These are phyloP conservation scores for Fregata magnificens DNA, from an alignment of 2,113 vertebrate genomes.

Conservation along the genomic window DNA sequence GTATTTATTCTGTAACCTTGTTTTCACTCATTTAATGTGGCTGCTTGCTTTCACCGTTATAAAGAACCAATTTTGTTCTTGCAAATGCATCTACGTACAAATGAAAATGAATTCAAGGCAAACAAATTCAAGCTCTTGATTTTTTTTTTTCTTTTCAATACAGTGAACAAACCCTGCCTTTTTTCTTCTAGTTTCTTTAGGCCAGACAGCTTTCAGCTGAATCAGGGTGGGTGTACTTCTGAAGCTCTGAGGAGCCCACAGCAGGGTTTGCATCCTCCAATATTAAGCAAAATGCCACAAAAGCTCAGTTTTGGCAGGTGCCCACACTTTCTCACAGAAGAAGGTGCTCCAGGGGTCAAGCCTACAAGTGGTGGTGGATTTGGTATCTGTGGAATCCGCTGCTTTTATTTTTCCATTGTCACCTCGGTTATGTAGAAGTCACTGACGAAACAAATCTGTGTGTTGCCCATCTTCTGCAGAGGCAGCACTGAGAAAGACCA, in stretches of 20 bases:
- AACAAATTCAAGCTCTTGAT: neutral
- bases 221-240: neutral
- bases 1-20: neutral
- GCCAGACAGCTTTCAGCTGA: neutral
- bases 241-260: neutral
- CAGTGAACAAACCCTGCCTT: neutral
- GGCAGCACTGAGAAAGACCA: neutral
- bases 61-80: neutral
- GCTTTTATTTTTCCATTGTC: neutral
- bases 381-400: neutral
- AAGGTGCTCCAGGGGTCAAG: neutral
- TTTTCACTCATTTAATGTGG: neutral
- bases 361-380: neutral
- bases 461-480: neutral
- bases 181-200: neutral
- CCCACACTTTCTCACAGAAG: neutral
- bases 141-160: neutral
- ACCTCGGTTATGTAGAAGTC: neutral
- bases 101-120: slow-evolving; percentile 4
- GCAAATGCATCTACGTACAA: neutral
- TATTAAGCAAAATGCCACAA: neutral
- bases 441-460: neutral
- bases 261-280: neutral
- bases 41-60: neutral
- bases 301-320: neutral